A percentile compares a stretch with the other conserved stretches of the same genome.
Conservation (phyloP, 2,113 vertebrate species). For the Astur gentilis region DNA sequence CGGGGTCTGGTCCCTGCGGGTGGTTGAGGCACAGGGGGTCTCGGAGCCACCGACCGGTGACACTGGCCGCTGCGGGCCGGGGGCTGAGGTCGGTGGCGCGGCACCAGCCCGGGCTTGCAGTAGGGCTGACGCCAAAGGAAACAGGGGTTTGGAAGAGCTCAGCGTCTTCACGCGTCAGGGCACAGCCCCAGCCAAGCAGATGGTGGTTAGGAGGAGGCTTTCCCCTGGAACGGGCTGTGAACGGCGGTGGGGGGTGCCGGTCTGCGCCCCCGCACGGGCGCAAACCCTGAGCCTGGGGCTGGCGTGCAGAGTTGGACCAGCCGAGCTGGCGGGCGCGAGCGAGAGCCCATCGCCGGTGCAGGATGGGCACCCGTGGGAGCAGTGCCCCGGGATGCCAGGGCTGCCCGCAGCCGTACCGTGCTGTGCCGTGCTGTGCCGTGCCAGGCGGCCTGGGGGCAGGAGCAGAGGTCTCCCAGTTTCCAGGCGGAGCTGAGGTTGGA, state of each 20-base stretch:
- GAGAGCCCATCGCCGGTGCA: rapidly evolving
- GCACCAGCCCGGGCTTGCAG: neutral
- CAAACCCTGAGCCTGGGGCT: neutral
- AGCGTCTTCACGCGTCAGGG: neutral
- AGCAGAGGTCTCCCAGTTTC: neutral
- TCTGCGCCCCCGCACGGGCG: neutral
- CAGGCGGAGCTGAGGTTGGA: neutral
- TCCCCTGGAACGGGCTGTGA: neutral
- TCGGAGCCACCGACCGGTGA: rapidly evolving
- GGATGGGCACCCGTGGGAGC: neutral
- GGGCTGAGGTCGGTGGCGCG: neutral
- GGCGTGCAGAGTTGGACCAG: rapidly evolving
- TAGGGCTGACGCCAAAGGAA: neutral
- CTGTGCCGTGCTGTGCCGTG: neutral
- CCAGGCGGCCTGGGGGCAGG: neutral
- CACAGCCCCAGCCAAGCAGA: neutral
- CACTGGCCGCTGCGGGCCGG: rapidly evolving
- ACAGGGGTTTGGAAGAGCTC: slow-evolving; percentile 31
- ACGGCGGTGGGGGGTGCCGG: rapidly evolving
- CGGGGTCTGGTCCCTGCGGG: neutral
- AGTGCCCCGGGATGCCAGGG: rapidly evolving
- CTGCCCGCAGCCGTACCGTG: neutral
- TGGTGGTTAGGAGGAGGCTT: neutral
- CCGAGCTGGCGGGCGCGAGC: neutral
- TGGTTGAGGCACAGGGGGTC: neutral